Base-by-base conservation (phyloP, 2,888 invertebrate genomes). In the Sesamia inferens region DNA sequence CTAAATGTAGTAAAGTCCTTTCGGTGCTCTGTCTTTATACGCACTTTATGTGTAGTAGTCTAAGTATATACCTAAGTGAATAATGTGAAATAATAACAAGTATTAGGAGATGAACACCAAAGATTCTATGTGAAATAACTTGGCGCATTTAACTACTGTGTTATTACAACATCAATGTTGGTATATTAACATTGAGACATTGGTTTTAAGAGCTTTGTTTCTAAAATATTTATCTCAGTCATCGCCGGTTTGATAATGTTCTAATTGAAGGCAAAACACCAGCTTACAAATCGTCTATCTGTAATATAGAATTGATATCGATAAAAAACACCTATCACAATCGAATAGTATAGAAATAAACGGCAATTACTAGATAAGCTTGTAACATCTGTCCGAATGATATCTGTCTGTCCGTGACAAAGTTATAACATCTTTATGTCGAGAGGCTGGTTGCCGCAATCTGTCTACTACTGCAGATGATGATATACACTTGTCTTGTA, bases 321-420 rank as follows among this genome's bases (percentile, higher is more conserved):
- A 71, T 68, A 82, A 78, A 81, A 71, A 22, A 44, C 58, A 81
- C 58, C 68, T 57, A 69, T 61, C 68, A 74, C 57, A 71, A 67
- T 74, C 66, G 24, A 75, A 62, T 69, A 51, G 57, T 69, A 69
- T 68, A 70, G 68, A 68, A 79, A 76, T 71, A 71, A 74, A 73
- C 62, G 62, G 54, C 68, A 78, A 69, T 83, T 59, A 81, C 67
- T 68, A 69, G 67, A 84, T 69, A 79, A 78, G 67, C 42, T 0
- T 14, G 62, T 51, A 72, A 82, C 70, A 70, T 82, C 69, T 73
- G 71, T 68, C 62, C 31, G 19, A 59, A 63, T n/a, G 64, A 55
- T 90, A 90, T 90, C 88, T 81, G 75, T 58, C 11, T 81, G 79
- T 87, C 85, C 90, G 88, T 90, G 90, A 90, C 88, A 85, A 90